Evolutionary conservation across 2,113 vertebrate genomes (phyloP).

Genomic region (Plecturocebus donacophilus): DNA sequence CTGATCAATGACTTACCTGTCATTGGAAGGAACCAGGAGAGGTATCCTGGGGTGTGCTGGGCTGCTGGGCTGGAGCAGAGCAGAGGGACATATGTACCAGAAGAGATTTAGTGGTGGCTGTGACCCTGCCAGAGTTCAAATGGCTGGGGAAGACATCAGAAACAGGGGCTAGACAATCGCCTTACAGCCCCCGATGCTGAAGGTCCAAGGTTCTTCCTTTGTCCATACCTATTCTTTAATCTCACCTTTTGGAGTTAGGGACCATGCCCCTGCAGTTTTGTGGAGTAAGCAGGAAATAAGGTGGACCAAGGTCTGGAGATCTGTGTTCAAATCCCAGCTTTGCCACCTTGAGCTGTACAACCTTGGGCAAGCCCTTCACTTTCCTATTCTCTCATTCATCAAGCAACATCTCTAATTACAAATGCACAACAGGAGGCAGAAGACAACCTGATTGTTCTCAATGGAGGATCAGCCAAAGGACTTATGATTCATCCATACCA

Average conservation of each 20-base stretch:
- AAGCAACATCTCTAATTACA: neutral
- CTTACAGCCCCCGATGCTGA: neutral
- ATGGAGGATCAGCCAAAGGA: neutral
- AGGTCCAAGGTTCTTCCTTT: too few species aligned
- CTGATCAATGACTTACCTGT: neutral
- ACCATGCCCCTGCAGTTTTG: neutral
- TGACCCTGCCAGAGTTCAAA: neutral
- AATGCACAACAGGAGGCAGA: neutral
- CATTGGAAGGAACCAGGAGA: neutral
- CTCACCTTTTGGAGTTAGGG: neutral
- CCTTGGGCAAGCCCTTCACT: slow-evolving; percentile 23
- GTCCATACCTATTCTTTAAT: neutral
- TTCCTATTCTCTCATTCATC: neutral
- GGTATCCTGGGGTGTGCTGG: neutral
- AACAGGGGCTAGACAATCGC: too few species aligned
- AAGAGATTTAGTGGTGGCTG: neutral
- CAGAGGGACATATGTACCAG: neutral
- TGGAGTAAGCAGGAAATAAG: neutral
- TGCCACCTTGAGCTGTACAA: neutral
- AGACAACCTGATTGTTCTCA: neutral
- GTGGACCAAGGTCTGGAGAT: neutral
- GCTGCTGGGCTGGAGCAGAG: neutral
- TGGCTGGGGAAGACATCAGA: neutral
- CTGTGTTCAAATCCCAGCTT: neutral
- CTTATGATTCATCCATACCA: neutral